Base-by-base conservation (phyloP, 2,888 invertebrate species). In the Brachyptera putata region DNA sequence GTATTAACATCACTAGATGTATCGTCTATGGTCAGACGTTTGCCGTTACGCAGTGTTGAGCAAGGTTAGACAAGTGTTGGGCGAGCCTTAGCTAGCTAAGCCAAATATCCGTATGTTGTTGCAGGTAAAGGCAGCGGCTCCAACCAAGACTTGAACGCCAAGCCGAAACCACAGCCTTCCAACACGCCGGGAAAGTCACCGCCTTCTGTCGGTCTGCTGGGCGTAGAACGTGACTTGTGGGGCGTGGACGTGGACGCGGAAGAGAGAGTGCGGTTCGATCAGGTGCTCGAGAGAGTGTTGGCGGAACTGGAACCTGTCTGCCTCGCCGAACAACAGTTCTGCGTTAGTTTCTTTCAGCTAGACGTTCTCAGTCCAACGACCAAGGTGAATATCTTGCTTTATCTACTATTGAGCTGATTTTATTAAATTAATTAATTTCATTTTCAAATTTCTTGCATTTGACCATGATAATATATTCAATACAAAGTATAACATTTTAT, bases 261-360 rank as follows among this genome's bases (percentile, higher is more conserved):
- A 3, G 84, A 84, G 68, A 74, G 84, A 24, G 75, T 77, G 61
- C 67, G 71, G 3, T 64, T 64, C 39, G 87, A 88, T 71, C 80
- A 86, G 62, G 80, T 91, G 56, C 77, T 94, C 61, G 92, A 94
- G 72, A 85, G 89, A 74, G 90, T 95, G 57, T 79, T 99, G 61
- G 88, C 88, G 14, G 88, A 94, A 71, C 79, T 97, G 65, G 95
- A 95, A 72, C 90, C 91, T 2, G 86, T 95, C 58, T 95, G 96
- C 72, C 80, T 95, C 66, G 89, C 91, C 22, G 98, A 98, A 74
- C 96, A 97, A 76, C 89, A 93, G 67, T 98, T 98, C 76, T 96
- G 95, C 73, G 85, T 91, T 16, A 82, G 85, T 63, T 98, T 97
- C 78, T 94, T 98, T 74, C 90, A 91, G 74, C 79, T 94, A 68